These are phyloP conservation scores for Cydia strobilella DNA, from an alignment of 1,140 invertebrate species.

Conservation along the genomic window DNA sequence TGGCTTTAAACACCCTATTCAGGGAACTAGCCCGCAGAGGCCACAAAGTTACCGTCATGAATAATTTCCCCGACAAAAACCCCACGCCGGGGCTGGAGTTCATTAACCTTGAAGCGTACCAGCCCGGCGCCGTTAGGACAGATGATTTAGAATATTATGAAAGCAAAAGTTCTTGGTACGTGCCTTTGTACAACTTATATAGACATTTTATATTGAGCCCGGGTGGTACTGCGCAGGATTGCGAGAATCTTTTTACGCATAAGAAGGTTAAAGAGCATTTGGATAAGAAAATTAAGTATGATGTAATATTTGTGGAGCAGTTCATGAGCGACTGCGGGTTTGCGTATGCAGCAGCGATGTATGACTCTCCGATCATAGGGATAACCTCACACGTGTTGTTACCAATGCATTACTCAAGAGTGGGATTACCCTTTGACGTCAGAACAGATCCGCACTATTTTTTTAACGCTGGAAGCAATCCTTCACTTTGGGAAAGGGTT, in stretches of 20 bases:
- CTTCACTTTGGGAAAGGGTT: slow-evolving; percentile 72
- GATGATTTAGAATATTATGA: slow-evolving; percentile 47
- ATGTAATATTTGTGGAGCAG: slow-evolving; percentile 84
- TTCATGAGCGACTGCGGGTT: slow-evolving; percentile 86
- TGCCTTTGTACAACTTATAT: slow-evolving; percentile 47
- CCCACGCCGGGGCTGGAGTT: slow-evolving; percentile 55
- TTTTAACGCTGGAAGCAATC: slow-evolving; percentile 74
- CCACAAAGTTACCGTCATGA: slow-evolving; percentile 74
- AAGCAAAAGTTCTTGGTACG: slow-evolving; percentile 37
- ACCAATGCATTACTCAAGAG: slow-evolving; percentile 80
- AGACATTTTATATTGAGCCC: slow-evolving; percentile 41
- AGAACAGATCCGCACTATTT: slow-evolving; percentile 80
- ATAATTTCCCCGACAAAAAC: slow-evolving; percentile 59
- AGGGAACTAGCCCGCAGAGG: slow-evolving; percentile 65
- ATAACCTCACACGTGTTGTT: slow-evolving; percentile 80
- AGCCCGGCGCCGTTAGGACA: slow-evolving; percentile 18
- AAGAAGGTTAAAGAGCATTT: slow-evolving; percentile 57
- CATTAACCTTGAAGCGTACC: slow-evolving; percentile 44
- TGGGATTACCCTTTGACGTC: slow-evolving; percentile 80
- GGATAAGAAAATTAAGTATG: slow-evolving; percentile 78
- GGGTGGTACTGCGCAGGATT: slow-evolving; percentile 47
- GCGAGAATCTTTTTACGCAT: slow-evolving; percentile 66
- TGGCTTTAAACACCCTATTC: slow-evolving; percentile 68
- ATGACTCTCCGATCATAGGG: slow-evolving; percentile 82
- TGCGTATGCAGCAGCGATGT: slow-evolving; percentile 80